These are phyloP conservation scores for Diadophis punctatus DNA, from an alignment of 2,113 vertebrate genomes.

Conservation along the genomic window DNA sequence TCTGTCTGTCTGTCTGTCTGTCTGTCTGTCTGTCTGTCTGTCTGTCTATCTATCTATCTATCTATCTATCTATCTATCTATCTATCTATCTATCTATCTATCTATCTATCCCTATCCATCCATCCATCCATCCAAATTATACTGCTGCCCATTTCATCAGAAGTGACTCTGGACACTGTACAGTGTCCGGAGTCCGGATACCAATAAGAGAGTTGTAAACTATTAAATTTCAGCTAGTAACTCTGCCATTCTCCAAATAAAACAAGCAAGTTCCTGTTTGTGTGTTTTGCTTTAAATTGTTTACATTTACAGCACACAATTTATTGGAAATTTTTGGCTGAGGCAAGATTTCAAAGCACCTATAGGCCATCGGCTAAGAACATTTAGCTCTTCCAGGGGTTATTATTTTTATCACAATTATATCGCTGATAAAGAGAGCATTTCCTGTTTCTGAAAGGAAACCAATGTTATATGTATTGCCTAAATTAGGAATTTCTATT, in stretches of 20 bases:
- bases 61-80: no score
- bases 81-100: background rate
- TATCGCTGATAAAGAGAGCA: background rate
- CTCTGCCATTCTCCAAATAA: background rate
- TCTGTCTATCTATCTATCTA: no score
- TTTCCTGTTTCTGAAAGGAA: conserved; percentile 8
- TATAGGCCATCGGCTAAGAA: background rate
- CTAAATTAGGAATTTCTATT: background rate
- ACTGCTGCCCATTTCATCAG: background rate
- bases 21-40: no score
- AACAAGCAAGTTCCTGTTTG: background rate
- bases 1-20: no score
- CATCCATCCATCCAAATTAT: background rate
- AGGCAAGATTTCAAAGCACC: background rate
- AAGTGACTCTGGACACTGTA: background rate
- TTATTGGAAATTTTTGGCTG: background rate
- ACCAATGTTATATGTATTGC: background rate
- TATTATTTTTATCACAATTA: background rate
- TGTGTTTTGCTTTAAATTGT: background rate
- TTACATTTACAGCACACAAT: background rate
- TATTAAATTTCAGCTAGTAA: background rate
- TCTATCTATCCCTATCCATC: no score
- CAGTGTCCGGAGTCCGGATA: fast-evolving
- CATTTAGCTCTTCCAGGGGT: background rate
- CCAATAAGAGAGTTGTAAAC: background rate